Evolutionary conservation across 2,888 invertebrate species (phyloP), one percentile per base, ranked within the genome.

Genomic region (Oligia latruncula): DNA sequence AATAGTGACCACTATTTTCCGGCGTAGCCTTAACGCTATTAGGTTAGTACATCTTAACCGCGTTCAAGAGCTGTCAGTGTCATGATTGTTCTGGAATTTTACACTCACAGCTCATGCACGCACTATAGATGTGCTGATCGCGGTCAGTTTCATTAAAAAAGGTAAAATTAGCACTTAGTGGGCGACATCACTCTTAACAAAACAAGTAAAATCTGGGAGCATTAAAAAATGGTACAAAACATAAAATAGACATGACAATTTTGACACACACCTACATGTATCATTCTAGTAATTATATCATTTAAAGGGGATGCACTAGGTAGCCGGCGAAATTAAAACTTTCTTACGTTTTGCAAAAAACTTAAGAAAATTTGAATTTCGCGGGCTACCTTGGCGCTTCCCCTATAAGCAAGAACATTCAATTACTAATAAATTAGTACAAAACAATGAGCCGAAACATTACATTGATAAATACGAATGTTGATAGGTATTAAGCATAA

Each of bases 401-500:
- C 0, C 20, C 55, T 2, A 2, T 52, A 55, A 73, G 52, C 35
- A 64, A 66, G 43, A 73, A 84, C 15, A 74, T 66, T 55, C 2
- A 58, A 60, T 46, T 62, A 74, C n/a, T 66, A 78, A 82, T 77
- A 74, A 76, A 77, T 78, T 78, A 71, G 70, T 77, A 75, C 77
- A 72, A 72, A 74, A 83, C 66, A 52, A 85, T 60, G 68, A 78
- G 72, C 73, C 15, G 40, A 78, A 75, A 76, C 35, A 29, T 80
- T 84, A 81, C 60, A 74, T 71, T 74, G 77, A 83, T 82, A 79
- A 81, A 79, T 80, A 62, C n/a, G 17, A 72, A 60, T 76, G 13
- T 40, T 62, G 17, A 40, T 71, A 82, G 64, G 66, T 85, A 83
- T 74, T 76, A 82, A 86, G 83, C 77, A 70, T 83, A 82, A 67